Base-by-base conservation (phyloP, 2,113 vertebrate species). In the Gobius niger region DNA sequence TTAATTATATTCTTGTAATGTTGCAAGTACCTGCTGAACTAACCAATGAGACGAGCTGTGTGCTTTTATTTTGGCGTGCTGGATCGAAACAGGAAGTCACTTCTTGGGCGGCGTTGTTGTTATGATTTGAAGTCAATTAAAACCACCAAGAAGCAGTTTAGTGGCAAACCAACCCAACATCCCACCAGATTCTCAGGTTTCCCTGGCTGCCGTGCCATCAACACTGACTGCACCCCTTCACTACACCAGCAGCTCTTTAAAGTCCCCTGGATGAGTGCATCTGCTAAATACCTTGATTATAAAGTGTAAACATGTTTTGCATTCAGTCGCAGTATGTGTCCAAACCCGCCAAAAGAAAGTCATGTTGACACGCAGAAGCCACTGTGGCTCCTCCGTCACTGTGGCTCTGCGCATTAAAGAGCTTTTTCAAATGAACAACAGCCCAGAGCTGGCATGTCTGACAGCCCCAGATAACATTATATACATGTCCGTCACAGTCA, bases 401-500 rank as follows among this genome's bases (percentile, higher is more conserved):
- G 14, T 0, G 70, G 47, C 49, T 67, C 79, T 78, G 82, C 75
- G 78, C 64, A 75, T 76, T 77, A 78, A 87, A 87, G 51, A 70
- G 78, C 81, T 88, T 88, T 88, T 88, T 87, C 67, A 85, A 82
- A 85, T 69, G 75, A 85, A 86, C 86, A 89, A 85, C 81, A 73
- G 85, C 64, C 69, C 51, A 84, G 78, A 78, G 73, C 72, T 76
- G 68, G 73, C 81, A 79, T 85, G 86, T 89, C 83, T 91, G 88
- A 87, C 85, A 78, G 78, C 76, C 62, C 68, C 83, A 88, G 88
- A 91, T 88, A 90, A 89, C 82, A 85, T 90, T 90, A 81, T 86
- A 84, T 84, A 86, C 79, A 83, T 85, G 81, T 88, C 72, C 12
- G 81, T 89, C 89, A 90, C 89, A 87, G 88, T 89, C 90, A 87